Evolutionary conservation across 2,113 vertebrate species (phyloP).

Genomic region (Neomonachus schauinslandi): DNA sequence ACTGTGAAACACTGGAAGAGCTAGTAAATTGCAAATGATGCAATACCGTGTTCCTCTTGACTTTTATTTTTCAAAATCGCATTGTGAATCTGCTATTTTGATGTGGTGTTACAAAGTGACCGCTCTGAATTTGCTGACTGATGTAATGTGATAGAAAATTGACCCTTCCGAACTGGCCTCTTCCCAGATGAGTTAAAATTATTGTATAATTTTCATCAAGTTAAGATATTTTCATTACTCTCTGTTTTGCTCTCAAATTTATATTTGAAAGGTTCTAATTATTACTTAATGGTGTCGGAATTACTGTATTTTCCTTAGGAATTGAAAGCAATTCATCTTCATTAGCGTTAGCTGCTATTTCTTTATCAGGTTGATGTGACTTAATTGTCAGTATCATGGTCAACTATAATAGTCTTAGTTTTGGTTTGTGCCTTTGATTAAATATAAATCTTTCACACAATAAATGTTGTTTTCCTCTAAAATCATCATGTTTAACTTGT

Average conservation of each 20-base stretch:
- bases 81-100: slow-evolving; percentile 57
- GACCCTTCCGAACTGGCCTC: not conserved
- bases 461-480: slow-evolving; percentile 59
- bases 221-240: slow-evolving; percentile 41
- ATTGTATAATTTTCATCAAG: slow-evolving; percentile 36
- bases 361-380: slow-evolving; percentile 20
- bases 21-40: slow-evolving; percentile 72
- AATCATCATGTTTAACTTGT: slow-evolving; percentile 15
- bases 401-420: slow-evolving; percentile 50
- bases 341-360: slow-evolving; percentile 65
- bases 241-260: slow-evolving; percentile 12
- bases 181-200: not conserved
- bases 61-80: slow-evolving; percentile 15
- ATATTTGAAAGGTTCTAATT: slow-evolving; percentile 55
- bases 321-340: slow-evolving; percentile 51
- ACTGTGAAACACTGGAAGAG: slow-evolving; percentile 74
- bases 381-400: slow-evolving; percentile 43
- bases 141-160: slow-evolving; percentile 43
- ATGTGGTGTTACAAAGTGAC: not conserved
- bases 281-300: slow-evolving; percentile 53
- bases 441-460: slow-evolving; percentile 40
- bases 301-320: slow-evolving; percentile 57
- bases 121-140: slow-evolving; percentile 14
- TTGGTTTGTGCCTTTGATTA: slow-evolving; percentile 58
- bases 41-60: slow-evolving; percentile 28